phyloP scores from a whole-genome alignment of 1,140 invertebrate genomes.

The Musca vetustissima region DNA sequence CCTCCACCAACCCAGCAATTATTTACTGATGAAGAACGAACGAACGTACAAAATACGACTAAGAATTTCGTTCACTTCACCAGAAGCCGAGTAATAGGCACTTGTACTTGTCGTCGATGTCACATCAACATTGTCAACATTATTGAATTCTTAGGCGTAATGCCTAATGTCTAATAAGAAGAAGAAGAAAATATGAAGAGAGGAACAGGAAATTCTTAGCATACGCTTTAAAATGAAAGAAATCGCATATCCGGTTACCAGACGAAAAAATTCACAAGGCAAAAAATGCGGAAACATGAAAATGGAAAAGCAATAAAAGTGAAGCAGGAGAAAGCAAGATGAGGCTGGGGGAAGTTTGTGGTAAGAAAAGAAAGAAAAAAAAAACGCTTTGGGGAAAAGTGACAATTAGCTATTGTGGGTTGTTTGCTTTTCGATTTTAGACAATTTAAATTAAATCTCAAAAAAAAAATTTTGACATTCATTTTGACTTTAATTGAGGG shows the following conservation, averaged over 20 bases:
- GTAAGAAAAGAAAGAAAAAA: too few relatives aligned
- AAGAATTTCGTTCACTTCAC: constrained; percentile 29
- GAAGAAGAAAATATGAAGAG: background rate
- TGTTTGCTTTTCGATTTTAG: too few relatives aligned
- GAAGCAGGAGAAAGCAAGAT: background rate
- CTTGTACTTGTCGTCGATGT: background rate
- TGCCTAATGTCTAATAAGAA: too few relatives aligned
- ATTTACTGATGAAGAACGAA: too few relatives aligned
- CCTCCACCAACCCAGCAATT: too few relatives aligned
- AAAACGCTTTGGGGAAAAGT: too few relatives aligned
- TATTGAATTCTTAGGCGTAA: constrained; percentile 21
- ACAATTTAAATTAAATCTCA: too few relatives aligned
- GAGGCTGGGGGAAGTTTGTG: background rate
- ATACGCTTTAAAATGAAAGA: background rate
- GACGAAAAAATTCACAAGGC: background rate
- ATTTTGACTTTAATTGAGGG: too few relatives aligned
- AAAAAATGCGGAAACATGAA: background rate
- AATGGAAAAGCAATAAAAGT: background rate
- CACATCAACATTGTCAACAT: constrained; percentile 2
- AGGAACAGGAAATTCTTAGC: background rate
- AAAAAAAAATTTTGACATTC: too few relatives aligned
- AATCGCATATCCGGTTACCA: constrained; percentile 2
- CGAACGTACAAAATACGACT: background rate
- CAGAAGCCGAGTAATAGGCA: background rate
- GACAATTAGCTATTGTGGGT: too few relatives aligned